Evolutionary conservation across 2,888 invertebrate species (phyloP).

Genomic region (Eilema sororculum): DNA sequence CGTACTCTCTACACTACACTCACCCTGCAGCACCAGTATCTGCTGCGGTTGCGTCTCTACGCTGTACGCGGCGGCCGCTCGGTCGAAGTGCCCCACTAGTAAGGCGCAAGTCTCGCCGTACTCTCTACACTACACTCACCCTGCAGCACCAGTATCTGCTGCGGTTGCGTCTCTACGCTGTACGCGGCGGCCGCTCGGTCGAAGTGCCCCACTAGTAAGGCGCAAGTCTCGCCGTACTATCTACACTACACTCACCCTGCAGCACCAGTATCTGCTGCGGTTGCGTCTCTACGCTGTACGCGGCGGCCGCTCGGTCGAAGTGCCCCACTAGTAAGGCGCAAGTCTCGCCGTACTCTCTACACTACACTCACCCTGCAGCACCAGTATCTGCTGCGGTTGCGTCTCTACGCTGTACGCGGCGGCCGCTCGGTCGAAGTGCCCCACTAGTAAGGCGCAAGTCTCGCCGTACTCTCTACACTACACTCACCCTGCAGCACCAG

Average conservation of each 20-base stretch:
- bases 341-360: constrained; percentile 98
- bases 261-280: constrained; percentile 82
- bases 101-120: constrained; percentile 98
- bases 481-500: constrained; percentile 70
- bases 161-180: constrained; percentile 78
- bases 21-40: constrained; percentile 78
- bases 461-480: constrained; percentile 95
- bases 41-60: constrained; percentile 78
- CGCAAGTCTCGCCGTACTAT: constrained; percentile 99
- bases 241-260: constrained; percentile 64
- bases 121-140: constrained; percentile 86
- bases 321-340: constrained; percentile 97
- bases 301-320: constrained; percentile 96
- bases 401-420: constrained; percentile 90
- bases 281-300: constrained; percentile 88
- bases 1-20: constrained; percentile 91
- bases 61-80: constrained; percentile 94
- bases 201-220: constrained; percentile 97
- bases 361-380: constrained; percentile 68
- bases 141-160: constrained; percentile 82
- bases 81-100: constrained; percentile 97
- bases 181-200: constrained; percentile 97
- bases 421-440: constrained; percentile 97
- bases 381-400: constrained; percentile 81
- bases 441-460: constrained; percentile 97